Percentiles rank a stretch among this genome's conserved stretches.
phyloP scores from a whole-genome alignment of 1,140 invertebrate genomes.

The Lethrus apterus region DNA sequence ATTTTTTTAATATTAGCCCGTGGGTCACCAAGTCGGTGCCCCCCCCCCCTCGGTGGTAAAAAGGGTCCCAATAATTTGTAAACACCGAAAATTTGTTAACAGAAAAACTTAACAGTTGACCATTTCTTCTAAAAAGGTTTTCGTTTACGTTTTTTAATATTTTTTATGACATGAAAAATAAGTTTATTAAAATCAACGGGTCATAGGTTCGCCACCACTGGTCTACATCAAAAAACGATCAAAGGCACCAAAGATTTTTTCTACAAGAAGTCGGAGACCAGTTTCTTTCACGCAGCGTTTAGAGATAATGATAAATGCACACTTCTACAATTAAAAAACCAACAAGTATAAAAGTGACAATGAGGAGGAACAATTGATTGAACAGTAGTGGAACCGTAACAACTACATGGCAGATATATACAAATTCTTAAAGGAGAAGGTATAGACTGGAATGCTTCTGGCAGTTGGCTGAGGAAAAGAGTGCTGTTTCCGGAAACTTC shows the following conservation, averaged over 20 bases:
- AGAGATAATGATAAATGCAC: neutral
- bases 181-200: too few species aligned
- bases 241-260: neutral
- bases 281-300: neutral
- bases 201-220: too few species aligned
- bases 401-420: neutral
- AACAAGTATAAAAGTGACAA: neutral
- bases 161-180: too few species aligned
- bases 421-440: neutral
- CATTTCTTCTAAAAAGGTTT: too few species aligned
- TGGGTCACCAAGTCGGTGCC: too few species aligned
- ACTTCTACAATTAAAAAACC: neutral
- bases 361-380: neutral
- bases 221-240: neutral
- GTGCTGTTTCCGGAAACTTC: conserved; percentile 1
- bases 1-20: too few species aligned
- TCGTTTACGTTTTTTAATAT: too few species aligned
- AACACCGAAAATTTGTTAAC: too few species aligned
- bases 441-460: neutral
- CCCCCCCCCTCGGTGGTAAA: too few species aligned
- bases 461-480: neutral
- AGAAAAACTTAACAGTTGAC: too few species aligned
- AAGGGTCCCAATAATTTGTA: too few species aligned
- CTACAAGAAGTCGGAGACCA: neutral
- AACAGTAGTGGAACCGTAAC: neutral